Evolutionary conservation across 2,888 invertebrate species (phyloP).

Genomic region (Caenorhabditis macrosperma): DNA sequence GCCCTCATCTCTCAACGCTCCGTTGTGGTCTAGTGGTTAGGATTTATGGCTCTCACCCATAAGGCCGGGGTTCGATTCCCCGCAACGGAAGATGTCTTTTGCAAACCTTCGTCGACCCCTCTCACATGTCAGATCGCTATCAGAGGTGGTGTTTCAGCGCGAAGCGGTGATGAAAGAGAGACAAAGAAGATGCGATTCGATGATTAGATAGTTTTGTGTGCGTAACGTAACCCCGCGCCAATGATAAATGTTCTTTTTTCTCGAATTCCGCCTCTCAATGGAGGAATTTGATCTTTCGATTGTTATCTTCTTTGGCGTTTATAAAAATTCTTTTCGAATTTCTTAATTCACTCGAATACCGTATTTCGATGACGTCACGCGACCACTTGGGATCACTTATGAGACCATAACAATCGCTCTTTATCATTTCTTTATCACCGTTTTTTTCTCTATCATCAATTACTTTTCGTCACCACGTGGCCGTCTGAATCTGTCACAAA

Average conservation of each 20-base stretch:
- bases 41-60: slow-evolving; percentile 69
- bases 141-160: neutral
- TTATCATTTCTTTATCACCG: neutral
- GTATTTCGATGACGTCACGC: slow-evolving; percentile 12
- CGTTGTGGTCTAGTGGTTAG: slow-evolving; percentile 67
- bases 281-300: too few relatives aligned
- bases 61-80: slow-evolving; percentile 69
- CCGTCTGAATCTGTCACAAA: too few relatives aligned
- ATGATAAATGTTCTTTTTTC: slow-evolving; percentile 11
- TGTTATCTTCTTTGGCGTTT: neutral
- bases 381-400: slow-evolving; percentile 19
- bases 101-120: too few relatives aligned
- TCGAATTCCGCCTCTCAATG: neutral
- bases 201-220: neutral
- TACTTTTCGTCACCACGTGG: neutral
- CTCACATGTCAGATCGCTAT: neutral
- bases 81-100: slow-evolving; percentile 57
- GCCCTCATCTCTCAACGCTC: slow-evolving; percentile 4
- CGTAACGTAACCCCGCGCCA: neutral
- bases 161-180: neutral
- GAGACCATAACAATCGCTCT: neutral
- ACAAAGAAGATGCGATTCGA: neutral
- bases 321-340: neutral
- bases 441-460: neutral
- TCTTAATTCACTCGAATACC: neutral